Percentiles rank a stretch among this genome's conserved stretches.
These are phyloP conservation scores for Leptinotarsa haldemani DNA, from an alignment of 2,888 invertebrate genomes.

Conservation along the genomic window DNA sequence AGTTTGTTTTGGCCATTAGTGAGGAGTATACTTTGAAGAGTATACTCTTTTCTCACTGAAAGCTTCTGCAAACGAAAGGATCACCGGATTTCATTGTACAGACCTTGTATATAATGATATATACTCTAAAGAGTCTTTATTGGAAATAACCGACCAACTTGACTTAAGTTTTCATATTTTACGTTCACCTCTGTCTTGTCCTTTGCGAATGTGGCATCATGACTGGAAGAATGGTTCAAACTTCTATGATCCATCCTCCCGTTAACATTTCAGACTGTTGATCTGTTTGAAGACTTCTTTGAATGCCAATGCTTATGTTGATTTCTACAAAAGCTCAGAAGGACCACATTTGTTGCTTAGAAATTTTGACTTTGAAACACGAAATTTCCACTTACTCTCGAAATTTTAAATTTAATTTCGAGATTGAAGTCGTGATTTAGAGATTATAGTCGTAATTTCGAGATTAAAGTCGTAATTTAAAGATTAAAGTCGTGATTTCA, in stretches of 20 bases:
- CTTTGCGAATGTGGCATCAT: background rate
- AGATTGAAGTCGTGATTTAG: too few species aligned
- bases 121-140: constrained; percentile 46
- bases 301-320: too few species aligned
- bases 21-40: constrained; percentile 23
- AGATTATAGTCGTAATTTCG: too few species aligned
- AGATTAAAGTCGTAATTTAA: too few species aligned
- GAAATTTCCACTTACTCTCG: too few species aligned
- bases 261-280: background rate
- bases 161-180: constrained; percentile 20
- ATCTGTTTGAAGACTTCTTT: too few species aligned
- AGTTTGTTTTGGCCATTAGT: constrained; percentile 31
- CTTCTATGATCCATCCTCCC: background rate
- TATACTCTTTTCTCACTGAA: constrained; percentile 36
- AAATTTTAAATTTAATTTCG: too few species aligned
- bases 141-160: constrained; percentile 36
- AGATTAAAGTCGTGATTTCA: too few species aligned
- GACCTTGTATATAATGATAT: constrained; percentile 51
- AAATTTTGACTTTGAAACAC: too few species aligned
- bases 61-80: constrained; percentile 42
- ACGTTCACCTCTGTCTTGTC: background rate
- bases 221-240: background rate
- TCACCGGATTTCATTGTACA: constrained; percentile 45
- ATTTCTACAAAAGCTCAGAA: too few species aligned
- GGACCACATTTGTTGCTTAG: too few species aligned